A percentile compares a stretch with the other conserved stretches of the same genome.
Conservation (phyloP, 2,797 vertebrate genomes). For the Enteromius trimaculatus region DNA sequence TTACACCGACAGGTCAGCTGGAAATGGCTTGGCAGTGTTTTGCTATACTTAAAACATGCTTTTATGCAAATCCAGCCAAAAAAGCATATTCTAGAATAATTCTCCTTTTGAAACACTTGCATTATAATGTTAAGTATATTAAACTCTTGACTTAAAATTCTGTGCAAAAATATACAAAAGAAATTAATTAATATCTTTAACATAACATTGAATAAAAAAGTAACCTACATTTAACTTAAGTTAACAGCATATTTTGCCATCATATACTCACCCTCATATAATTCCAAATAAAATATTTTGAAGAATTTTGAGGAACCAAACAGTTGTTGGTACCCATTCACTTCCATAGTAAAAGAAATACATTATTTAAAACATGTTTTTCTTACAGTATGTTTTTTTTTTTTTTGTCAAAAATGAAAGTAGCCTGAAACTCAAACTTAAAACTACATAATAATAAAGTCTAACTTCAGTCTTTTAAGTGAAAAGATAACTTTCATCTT, state of each 20-base stretch:
- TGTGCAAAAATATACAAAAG: background rate
- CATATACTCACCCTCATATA: background rate
- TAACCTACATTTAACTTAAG: background rate
- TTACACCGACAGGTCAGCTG: background rate
- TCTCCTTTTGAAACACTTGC: background rate
- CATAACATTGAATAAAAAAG: background rate
- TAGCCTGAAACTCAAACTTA: no score
- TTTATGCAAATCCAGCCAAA: background rate
- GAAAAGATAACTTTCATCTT: background rate
- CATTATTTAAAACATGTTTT: background rate
- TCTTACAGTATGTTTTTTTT: no score
- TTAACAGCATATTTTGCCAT: background rate
- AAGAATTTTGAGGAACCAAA: no score
- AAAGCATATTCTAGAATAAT: background rate
- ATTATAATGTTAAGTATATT: background rate
- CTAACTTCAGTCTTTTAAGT: no score
- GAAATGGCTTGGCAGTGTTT: background rate
- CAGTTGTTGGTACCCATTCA: background rate
- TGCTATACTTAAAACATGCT: background rate
- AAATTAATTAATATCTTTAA: background rate
- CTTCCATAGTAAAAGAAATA: background rate
- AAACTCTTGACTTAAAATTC: background rate
- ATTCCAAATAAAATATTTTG: background rate
- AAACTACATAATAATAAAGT: no score
- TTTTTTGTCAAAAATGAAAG: no score